Percentiles rank a stretch among this genome's conserved stretches.
Evolutionary conservation across 1,140 invertebrate species (phyloP).

Genomic region (Diabrotica undecimpunctata): DNA sequence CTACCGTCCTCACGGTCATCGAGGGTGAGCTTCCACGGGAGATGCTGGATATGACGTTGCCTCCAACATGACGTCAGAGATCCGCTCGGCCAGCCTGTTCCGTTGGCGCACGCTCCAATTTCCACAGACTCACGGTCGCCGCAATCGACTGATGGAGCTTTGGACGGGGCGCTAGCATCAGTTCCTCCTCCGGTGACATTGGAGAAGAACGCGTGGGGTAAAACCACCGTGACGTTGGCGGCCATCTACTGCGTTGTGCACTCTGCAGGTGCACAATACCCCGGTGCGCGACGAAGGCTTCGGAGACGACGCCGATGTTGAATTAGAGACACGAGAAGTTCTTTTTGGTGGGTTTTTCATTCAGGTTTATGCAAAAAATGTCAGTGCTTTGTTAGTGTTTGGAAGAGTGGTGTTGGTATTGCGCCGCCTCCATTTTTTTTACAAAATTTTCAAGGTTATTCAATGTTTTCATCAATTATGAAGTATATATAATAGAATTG

Average conservation of each 20-base stretch:
- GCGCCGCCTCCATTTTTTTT: too few relatives aligned
- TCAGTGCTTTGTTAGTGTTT: too few relatives aligned
- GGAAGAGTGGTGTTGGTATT: too few relatives aligned
- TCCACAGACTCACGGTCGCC: conserved; percentile 18
- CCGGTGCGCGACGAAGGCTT: background rate
- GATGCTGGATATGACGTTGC: conserved; percentile 6
- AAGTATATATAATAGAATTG: too few relatives aligned
- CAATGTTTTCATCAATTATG: too few relatives aligned
- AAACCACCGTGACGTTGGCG: background rate
- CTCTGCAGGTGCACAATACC: background rate
- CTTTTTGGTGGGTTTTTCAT: background rate
- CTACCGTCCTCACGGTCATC: conserved; percentile 1
- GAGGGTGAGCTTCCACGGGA: background rate
- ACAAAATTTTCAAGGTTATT: too few relatives aligned
- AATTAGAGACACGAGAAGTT: background rate
- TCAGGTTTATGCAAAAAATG: background rate
- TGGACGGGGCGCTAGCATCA: background rate
- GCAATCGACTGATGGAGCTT: conserved; percentile 15
- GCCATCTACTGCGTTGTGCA: background rate
- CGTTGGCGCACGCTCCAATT: conserved; percentile 8
- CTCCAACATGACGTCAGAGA: conserved; percentile 12
- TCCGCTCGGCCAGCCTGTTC: too few relatives aligned
- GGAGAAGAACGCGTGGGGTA: background rate
- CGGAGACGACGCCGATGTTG: background rate
- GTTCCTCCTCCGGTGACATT: background rate